Conservation (phyloP, 2,888 invertebrate genomes). For the Agriotes lineatus region DNA sequence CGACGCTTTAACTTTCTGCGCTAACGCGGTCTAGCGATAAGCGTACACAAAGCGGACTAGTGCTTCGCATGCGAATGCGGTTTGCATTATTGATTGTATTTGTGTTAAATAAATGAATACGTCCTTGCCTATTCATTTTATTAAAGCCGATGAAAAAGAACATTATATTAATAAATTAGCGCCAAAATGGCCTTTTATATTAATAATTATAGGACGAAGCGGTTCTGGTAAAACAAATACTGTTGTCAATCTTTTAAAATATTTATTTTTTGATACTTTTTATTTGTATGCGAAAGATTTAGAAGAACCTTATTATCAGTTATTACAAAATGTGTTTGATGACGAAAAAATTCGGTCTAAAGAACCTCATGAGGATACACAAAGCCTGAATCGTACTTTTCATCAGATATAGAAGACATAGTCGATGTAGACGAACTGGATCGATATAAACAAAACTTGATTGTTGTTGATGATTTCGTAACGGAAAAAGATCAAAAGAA, state of each 20-base stretch:
- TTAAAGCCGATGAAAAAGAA: constrained; percentile 12
- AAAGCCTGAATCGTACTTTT: constrained; percentile 5
- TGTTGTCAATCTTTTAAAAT: constrained; percentile 11
- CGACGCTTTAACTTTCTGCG: background rate
- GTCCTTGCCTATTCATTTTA: constrained; percentile 5
- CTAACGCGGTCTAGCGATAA: background rate
- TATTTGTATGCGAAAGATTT: background rate
- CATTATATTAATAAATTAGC: constrained; percentile 16
- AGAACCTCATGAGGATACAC: no score
- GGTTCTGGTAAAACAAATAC: constrained; percentile 16
- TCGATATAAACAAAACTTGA: background rate
- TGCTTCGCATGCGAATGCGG: background rate
- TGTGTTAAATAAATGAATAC: constrained; percentile 2
- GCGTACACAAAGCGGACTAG: background rate
- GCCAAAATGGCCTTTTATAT: constrained; percentile 10
- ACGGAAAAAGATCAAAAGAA: constrained; percentile 2
- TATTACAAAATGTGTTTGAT: constrained; percentile 7
- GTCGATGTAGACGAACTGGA: background rate
- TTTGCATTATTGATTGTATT: background rate
- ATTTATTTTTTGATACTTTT: constrained; percentile 13
- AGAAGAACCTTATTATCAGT: constrained; percentile 8
- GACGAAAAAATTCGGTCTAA: constrained; percentile 1
- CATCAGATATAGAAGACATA: constrained; percentile 8
- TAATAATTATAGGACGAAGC: constrained; percentile 7
- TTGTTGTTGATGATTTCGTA: background rate